Evolutionary conservation across 2,797 vertebrate genomes (phyloP), one percentile per base, ranked within the genome.

Genomic region (Catostomus latipinnis): DNA sequence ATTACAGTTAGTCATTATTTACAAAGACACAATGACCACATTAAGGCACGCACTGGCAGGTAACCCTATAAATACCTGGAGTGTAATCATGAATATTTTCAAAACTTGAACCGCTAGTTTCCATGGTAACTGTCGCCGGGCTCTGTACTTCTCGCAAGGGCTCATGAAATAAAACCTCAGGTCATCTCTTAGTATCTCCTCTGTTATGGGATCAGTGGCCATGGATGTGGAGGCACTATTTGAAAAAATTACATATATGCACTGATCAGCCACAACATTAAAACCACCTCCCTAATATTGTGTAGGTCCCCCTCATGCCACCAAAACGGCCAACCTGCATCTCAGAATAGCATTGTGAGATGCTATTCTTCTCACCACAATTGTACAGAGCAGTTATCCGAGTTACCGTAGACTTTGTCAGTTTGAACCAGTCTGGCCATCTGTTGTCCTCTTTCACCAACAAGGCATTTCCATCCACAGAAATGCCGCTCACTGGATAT

Each of bases 121-220:
- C 97, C 97, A 99, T 0, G 98, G 97, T 56, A 96, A 87, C 71
- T 97, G 96, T 68, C 60, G 85, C 73, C 97, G 92, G 81, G 96
- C 94, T 90, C 92, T 92, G 90, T 97, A 99, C 89, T 99, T 99
- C 89, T 99, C 97, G 94, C 97, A 99, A 0, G 98, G 98, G 81
- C 93, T 99, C 98, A 99, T 99, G 87, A 98, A 99, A 91, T 98
- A 99, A 88, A 95, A 99, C 83, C 85, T 96, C 78, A 99, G 92
- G 89, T 99, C 98, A 83, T 97, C 95, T 88, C 94, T 95, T 81
- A 99, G 90, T 8, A 75, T 84, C 0, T 89, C 82, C 85, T 93
- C 90, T 56, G 93, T 95, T 67, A 92, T 78, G 50, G 93, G 83
- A 6, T 94, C 92, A 68, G 84, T 83, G 22, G 82, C 87, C 57